A percentile compares a stretch with the other conserved stretches of the same genome.
phyloP scores from a whole-genome alignment of 2,888 invertebrate genomes.

The Thyatira batis region DNA sequence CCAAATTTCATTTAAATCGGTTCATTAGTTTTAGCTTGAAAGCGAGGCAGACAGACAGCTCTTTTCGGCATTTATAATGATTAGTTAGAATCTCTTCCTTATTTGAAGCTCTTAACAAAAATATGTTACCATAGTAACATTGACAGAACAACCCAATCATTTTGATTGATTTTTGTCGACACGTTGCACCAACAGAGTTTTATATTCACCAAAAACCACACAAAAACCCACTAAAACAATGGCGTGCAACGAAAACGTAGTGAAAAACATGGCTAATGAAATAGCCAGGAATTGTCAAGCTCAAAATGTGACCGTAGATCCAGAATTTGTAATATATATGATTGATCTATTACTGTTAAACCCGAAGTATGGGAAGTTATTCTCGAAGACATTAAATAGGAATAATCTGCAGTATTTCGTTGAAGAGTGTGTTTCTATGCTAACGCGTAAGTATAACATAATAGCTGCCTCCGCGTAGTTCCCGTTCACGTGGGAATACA shows the following conservation, averaged over 20 bases:
- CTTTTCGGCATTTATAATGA: too few relatives aligned
- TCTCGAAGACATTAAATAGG: slow-evolving; percentile 69
- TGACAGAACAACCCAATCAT: not conserved
- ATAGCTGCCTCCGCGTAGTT: too few relatives aligned
- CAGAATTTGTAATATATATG: slow-evolving; percentile 78
- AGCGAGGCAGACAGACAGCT: too few relatives aligned
- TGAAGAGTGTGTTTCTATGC: slow-evolving; percentile 70
- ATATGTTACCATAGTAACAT: not conserved
- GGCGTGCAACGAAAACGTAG: slow-evolving; percentile 75
- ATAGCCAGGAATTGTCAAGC: slow-evolving; percentile 78
- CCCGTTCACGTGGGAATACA: too few relatives aligned
- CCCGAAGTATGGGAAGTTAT: slow-evolving; percentile 80
- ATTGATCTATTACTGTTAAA: slow-evolving; percentile 79
- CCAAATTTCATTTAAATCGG: too few relatives aligned
- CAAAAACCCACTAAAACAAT: slow-evolving; percentile 30
- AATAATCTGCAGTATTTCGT: slow-evolving; percentile 79
- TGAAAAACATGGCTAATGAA: slow-evolving; percentile 83
- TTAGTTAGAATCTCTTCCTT: too few relatives aligned
- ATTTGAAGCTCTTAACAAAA: too few relatives aligned
- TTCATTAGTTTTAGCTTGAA: too few relatives aligned
- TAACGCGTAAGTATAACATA: slow-evolving; percentile 75
- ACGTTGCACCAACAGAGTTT: too few relatives aligned
- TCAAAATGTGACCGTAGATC: slow-evolving; percentile 62
- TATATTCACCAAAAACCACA: not conserved
- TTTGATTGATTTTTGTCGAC: not conserved